Conservation (phyloP, 2,113 vertebrate species). For the Ifrita kowaldi region DNA sequence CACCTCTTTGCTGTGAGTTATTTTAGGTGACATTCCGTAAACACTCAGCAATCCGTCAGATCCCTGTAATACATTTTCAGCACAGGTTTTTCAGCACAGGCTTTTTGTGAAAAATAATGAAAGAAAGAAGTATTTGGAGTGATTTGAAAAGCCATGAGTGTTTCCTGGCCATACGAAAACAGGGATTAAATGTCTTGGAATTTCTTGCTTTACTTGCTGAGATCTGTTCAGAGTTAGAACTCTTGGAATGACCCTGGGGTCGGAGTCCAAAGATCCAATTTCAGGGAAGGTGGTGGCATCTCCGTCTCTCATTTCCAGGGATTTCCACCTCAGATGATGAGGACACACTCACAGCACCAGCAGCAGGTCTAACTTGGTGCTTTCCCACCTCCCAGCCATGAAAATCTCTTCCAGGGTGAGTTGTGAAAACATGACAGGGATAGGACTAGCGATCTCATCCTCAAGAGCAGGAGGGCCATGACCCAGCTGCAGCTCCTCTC, state of each 20-base stretch:
- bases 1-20: conserved; percentile 40
- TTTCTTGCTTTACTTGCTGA: not conserved
- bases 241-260: not conserved
- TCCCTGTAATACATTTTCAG: not conserved
- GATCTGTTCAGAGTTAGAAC: not conserved
- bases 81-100: not conserved
- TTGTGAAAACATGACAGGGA: not conserved
- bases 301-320: not conserved
- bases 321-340: not conserved
- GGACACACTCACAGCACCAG: not conserved
- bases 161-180: not conserved
- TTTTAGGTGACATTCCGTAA: conserved; percentile 45
- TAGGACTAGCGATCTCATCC: not conserved
- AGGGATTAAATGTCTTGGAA: not conserved
- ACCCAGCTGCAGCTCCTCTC: not conserved
- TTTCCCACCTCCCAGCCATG: not conserved
- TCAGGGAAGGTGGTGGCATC: not conserved
- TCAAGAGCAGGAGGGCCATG: not conserved
- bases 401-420: not conserved
- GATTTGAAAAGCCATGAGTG: not conserved
- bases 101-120: not conserved
- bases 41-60: conserved; percentile 27
- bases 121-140: not conserved
- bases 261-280: not conserved
- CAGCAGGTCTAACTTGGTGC: not conserved